phyloP scores from a whole-genome alignment of 2,113 vertebrate species.

The Lipotes vexillifer region DNA sequence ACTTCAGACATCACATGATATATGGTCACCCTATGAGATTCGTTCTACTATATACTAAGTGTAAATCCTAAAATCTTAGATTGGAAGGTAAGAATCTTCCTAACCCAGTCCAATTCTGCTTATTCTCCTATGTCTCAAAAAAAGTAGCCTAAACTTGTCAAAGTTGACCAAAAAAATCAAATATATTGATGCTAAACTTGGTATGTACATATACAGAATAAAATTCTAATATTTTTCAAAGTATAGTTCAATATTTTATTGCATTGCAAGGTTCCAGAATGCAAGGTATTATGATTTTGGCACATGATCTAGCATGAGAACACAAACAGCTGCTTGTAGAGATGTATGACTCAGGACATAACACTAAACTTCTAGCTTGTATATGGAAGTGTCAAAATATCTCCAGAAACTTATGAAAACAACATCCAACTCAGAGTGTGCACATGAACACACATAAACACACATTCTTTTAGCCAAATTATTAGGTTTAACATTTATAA shows the following conservation, averaged over 20 bases:
- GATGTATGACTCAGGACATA: slow-evolving; percentile 3
- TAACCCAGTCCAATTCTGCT: not conserved
- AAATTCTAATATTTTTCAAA: slow-evolving; percentile 35
- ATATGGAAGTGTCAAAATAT: slow-evolving; percentile 40
- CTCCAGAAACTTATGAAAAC: slow-evolving; percentile 11
- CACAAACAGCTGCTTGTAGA: slow-evolving; percentile 19
- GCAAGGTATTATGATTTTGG: not conserved
- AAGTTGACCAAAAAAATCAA: not conserved
- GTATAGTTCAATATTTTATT: slow-evolving; percentile 55
- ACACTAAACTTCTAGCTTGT: not conserved
- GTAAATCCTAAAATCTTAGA: not conserved
- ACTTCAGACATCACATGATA: not conserved
- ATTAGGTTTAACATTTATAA: slow-evolving; percentile 77
- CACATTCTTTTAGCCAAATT: slow-evolving; percentile 31
- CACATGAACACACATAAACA: not conserved
- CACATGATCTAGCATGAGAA: not conserved
- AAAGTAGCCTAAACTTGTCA: not conserved
- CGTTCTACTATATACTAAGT: not conserved
- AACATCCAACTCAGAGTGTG: not conserved
- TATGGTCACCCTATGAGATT: not conserved
- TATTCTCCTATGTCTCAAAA: not conserved
- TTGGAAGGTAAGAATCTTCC: not conserved
- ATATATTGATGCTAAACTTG: not conserved
- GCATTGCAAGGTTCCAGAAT: slow-evolving; percentile 14
- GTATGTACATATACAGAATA: not conserved